These are phyloP conservation scores for Cerceris rybyensis DNA, from an alignment of 2,888 invertebrate species.

Conservation along the genomic window DNA sequence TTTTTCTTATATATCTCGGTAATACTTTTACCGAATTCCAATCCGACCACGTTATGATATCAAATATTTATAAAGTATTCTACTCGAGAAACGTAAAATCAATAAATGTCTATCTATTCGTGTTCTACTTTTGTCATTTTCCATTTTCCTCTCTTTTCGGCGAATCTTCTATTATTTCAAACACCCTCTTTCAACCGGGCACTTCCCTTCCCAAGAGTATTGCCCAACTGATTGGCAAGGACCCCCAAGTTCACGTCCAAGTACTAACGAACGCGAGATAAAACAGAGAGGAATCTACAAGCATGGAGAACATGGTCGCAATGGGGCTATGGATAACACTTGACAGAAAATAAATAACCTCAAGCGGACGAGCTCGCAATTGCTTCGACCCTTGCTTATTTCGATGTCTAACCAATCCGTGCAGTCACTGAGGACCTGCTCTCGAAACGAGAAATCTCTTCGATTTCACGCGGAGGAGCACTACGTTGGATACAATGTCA, in stretches of 20 bases:
- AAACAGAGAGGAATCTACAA: slow-evolving; percentile 42
- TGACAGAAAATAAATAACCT: slow-evolving; percentile 73
- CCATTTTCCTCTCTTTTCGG: not conserved
- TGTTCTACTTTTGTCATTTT: slow-evolving; percentile 35
- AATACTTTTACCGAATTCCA: not conserved
- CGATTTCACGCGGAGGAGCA: no score
- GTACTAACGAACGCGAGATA: slow-evolving; percentile 64
- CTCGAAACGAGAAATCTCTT: no score
- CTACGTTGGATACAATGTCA: no score
- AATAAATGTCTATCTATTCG: slow-evolving; percentile 28
- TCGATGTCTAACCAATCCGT: slow-evolving; percentile 9
- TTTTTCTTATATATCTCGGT: not conserved
- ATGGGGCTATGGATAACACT: slow-evolving; percentile 68
- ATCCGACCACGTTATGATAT: not conserved
- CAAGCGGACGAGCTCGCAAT: slow-evolving; percentile 61
- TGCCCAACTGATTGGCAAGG: slow-evolving; percentile 70
- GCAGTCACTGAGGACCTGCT: not conserved
- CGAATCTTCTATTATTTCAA: slow-evolving; percentile 20
- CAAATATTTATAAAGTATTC: slow-evolving; percentile 43
- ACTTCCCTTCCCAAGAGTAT: slow-evolving; percentile 51
- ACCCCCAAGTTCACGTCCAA: slow-evolving; percentile 62
- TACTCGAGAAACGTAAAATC: slow-evolving; percentile 22
- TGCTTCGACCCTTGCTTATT: slow-evolving; percentile 20
- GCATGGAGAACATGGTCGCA: slow-evolving; percentile 48
- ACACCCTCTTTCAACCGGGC: slow-evolving; percentile 24